Evolutionary conservation across 2,113 vertebrate genomes (phyloP), one percentile per base, ranked within the genome.

Genomic region (Elephantulus edwardii): DNA sequence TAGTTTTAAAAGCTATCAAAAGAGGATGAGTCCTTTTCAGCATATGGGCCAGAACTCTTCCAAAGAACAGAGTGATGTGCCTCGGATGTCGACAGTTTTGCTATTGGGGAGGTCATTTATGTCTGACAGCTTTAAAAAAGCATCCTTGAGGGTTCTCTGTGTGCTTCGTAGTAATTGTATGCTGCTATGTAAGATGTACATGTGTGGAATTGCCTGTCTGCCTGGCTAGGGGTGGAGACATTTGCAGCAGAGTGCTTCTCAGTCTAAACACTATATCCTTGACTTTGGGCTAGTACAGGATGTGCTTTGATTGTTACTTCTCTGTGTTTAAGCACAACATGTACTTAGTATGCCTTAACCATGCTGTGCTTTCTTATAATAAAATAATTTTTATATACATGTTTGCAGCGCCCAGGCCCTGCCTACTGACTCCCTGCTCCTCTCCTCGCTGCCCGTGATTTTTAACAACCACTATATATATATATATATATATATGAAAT

Each of bases 91-190:
- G 90, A 33, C 50, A 70, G 0, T 81, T 86, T 89, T 71, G 74
- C 20, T 74, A 60, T 87, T 54, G 1, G 28, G 44, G 0, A n/a
- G n/a, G 92, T 93, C 42, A 60, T 35, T 68, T 79, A 66, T 35
- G 8, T 85, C 78, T 56, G 77, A 28, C 58, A 94, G 78, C 87
- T 91, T 95, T 95, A 82, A 92, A 62, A 79, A 92, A 74, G 40
- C 83, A 68, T 8, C 35, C 68, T 74, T 2, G 46, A 74, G 40
- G 60, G 74, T 78, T 71, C 3, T 86, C 40, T 60, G 5, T 7
- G 70, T 84, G 56, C 76, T 89, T 13, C 62, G 19, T 77, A 83
- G 86, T 6, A 5, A 64, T 86, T 83, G 35, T 64, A 62, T 5
- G 81, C 44, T 79, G 48, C 30, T 72, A 16, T 0, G 0, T 44